phyloP scores from a whole-genome alignment of 2,113 vertebrate genomes.

The Aythya baeri region DNA sequence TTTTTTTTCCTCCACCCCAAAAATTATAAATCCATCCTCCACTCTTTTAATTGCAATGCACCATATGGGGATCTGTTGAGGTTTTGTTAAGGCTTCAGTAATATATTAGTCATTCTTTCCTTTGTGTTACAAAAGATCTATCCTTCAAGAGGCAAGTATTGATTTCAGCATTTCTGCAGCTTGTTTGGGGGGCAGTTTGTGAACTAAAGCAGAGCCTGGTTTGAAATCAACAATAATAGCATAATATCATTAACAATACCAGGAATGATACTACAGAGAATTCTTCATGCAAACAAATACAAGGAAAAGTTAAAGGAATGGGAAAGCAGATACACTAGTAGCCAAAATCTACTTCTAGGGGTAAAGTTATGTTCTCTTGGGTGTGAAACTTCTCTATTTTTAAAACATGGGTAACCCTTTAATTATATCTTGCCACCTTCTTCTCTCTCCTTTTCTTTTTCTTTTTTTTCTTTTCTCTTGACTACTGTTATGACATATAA shows the following conservation, averaged over 20 bases:
- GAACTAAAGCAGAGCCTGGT: conserved; percentile 40
- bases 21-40: conserved; percentile 70
- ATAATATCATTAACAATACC: conserved; percentile 4
- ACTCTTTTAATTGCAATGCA: conserved; percentile 67
- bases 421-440: background rate
- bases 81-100: conserved; percentile 68
- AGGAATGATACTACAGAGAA: background rate
- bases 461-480: background rate
- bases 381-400: background rate
- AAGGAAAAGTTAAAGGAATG: background rate
- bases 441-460: background rate
- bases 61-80: conserved; percentile 73
- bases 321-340: background rate
- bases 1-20: conserved; percentile 29
- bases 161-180: conserved; percentile 66
- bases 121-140: conserved; percentile 70
- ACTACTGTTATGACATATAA: background rate
- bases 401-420: background rate
- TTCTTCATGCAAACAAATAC: background rate
- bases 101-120: conserved; percentile 58
- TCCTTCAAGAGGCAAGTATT: conserved; percentile 63
- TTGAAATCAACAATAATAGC: conserved; percentile 13
- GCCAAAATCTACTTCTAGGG: background rate
- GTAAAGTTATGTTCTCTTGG: background rate
- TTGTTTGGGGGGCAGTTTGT: conserved; percentile 27